phyloP scores from a whole-genome alignment of 2,888 invertebrate genomes.

The Trachelus tabidus region DNA sequence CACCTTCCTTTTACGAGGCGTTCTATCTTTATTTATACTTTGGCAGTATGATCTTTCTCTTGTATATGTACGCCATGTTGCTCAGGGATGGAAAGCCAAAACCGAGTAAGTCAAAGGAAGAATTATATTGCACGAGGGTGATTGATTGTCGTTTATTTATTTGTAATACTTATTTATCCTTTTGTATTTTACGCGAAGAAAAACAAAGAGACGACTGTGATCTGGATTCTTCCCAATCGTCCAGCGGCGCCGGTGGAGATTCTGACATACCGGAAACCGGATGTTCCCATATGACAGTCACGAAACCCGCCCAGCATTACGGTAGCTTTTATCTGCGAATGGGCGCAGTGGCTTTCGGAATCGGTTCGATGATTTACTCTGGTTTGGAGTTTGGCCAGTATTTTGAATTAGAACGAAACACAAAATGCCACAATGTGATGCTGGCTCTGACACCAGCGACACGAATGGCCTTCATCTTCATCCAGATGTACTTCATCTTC shows the following conservation, averaged over 20 bases:
- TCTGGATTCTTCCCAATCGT: slow-evolving; percentile 62
- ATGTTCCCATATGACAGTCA: slow-evolving; percentile 65
- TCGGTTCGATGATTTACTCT: slow-evolving; percentile 97
- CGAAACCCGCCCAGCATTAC: slow-evolving; percentile 78
- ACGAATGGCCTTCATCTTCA: slow-evolving; percentile 95
- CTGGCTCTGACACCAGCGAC: slow-evolving; percentile 91
- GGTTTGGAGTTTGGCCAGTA: slow-evolving; percentile 95
- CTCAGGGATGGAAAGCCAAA: slow-evolving; percentile 73
- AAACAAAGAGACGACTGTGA: slow-evolving; percentile 62
- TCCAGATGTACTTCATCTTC: slow-evolving; percentile 98
- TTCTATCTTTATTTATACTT: slow-evolving; percentile 90
- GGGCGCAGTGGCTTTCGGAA: slow-evolving; percentile 96
- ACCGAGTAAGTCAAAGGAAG: slow-evolving; percentile 47
- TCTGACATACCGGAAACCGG: slow-evolving; percentile 55
- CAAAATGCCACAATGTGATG: slow-evolving; percentile 91
- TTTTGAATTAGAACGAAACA: slow-evolving; percentile 90
- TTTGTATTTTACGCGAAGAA: slow-evolving; percentile 30
- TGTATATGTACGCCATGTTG: slow-evolving; percentile 86
- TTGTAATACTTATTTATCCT: neutral
- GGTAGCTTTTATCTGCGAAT: slow-evolving; percentile 93
- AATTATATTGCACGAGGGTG: neutral
- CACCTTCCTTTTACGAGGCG: slow-evolving; percentile 92
- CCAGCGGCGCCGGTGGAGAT: slow-evolving; percentile 60
- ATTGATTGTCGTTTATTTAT: neutral
- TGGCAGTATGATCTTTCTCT: slow-evolving; percentile 85